Percentiles rank a stretch among this genome's conserved stretches.
Conservation (phyloP, 2,888 invertebrate species). For the Scaptomyza tumidula region DNA sequence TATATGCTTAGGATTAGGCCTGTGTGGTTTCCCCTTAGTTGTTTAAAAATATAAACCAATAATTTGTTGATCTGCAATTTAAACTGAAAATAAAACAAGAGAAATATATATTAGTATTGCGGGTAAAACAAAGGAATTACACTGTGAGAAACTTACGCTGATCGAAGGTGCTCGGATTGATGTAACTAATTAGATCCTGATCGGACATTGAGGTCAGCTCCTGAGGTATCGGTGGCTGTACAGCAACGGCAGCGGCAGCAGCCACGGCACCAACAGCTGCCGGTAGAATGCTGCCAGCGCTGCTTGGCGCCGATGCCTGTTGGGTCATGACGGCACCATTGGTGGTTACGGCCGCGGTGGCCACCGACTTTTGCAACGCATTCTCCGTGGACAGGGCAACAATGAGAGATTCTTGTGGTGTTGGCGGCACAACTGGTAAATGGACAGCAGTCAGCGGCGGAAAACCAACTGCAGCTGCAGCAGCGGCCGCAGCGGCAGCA, state of each 20-base stretch:
- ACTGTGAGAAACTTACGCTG: conserved; percentile 85
- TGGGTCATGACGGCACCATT: conserved; percentile 80
- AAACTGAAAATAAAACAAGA: conserved; percentile 38
- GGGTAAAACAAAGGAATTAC: too few species aligned
- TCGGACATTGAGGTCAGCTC: conserved; percentile 93
- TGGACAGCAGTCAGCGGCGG: conserved; percentile 49
- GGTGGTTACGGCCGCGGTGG: conserved; percentile 81
- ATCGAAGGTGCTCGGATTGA: conserved; percentile 95
- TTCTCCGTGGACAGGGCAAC: conserved; percentile 83
- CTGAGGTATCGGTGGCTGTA: conserved; percentile 87
- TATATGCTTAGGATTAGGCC: conserved; percentile 51
- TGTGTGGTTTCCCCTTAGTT: conserved; percentile 48
- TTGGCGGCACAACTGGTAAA: conserved; percentile 68
- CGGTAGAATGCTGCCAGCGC: conserved; percentile 66
- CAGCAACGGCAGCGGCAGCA: conserved; percentile 82
- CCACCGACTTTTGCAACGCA: conserved; percentile 81
- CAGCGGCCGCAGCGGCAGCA: conserved; percentile 50
- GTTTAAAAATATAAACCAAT: conserved; percentile 29
- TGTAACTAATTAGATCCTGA: conserved; percentile 94
- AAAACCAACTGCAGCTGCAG: conserved; percentile 45
- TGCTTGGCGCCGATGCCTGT: conserved; percentile 71
- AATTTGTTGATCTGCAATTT: conserved; percentile 52
- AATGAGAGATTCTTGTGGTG: conserved; percentile 84
- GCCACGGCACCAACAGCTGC: conserved; percentile 71
- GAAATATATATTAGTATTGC: too few species aligned